Conservation (phyloP, 2,113 vertebrate species). For the Probosciger aterrimus region DNA sequence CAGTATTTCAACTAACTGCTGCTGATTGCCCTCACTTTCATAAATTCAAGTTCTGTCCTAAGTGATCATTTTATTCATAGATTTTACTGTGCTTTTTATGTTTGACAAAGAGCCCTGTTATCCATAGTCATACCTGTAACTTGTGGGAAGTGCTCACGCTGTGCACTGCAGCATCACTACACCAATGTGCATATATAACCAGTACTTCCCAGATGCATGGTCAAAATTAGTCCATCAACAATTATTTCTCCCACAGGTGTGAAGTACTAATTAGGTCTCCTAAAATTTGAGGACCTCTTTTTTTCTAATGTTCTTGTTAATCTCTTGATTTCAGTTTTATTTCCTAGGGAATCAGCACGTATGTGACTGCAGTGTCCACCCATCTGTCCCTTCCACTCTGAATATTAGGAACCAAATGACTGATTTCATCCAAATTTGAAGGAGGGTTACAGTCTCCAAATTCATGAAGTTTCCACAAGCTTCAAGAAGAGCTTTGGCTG, state of each 20-base stretch:
- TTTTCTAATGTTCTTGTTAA: neutral
- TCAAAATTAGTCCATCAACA: neutral
- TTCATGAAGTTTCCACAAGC: neutral
- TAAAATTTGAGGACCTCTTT: neutral
- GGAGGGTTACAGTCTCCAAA: neutral
- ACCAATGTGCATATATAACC: neutral
- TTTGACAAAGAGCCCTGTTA: neutral
- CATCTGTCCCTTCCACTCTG: neutral
- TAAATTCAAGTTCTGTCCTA: neutral
- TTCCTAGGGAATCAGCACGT: neutral
- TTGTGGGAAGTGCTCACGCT: neutral
- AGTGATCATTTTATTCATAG: neutral
- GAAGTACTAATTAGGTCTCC: constrained; percentile 11
- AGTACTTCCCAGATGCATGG: neutral
- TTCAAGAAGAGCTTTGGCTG: neutral
- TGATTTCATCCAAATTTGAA: neutral
- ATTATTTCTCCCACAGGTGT: neutral
- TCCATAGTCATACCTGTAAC: accelerated
- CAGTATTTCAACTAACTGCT: neutral
- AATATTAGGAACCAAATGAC: neutral
- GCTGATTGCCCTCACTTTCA: neutral
- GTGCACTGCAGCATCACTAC: neutral
- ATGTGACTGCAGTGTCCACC: neutral
- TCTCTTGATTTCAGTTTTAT: neutral
- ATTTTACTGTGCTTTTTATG: neutral